Conservation (phyloP, 2,113 vertebrate species). For the Anarhynchus alexandrinus region DNA sequence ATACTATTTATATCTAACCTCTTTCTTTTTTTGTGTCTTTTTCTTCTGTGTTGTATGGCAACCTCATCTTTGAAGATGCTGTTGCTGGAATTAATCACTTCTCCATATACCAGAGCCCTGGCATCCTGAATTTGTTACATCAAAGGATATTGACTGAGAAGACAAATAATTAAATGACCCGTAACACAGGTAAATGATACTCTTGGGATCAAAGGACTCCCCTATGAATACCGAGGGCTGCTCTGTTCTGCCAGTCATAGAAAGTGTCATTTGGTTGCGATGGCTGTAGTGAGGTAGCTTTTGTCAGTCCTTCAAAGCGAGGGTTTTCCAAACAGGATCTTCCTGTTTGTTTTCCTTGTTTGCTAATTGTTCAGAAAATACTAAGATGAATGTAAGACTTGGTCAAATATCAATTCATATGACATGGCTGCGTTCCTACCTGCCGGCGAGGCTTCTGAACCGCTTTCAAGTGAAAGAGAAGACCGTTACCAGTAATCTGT, state of each 20-base stretch:
- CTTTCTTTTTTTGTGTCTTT: background rate
- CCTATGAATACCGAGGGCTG: background rate
- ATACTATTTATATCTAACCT: background rate
- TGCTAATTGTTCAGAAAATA: background rate
- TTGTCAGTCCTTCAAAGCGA: slow-evolving; percentile 43
- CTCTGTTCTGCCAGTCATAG: background rate
- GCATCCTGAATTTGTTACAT: slow-evolving; percentile 45
- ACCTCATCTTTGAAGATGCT: background rate
- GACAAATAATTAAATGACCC: slow-evolving; percentile 58
- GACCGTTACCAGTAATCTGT: background rate
- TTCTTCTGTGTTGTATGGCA: background rate
- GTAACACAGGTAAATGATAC: slow-evolving; percentile 38
- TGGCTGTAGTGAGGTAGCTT: background rate
- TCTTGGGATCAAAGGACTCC: slow-evolving; percentile 48
- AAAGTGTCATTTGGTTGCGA: background rate
- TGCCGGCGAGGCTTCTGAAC: background rate
- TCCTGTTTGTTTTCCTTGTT: slow-evolving; percentile 54
- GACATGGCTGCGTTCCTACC: background rate
- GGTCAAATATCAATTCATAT: background rate
- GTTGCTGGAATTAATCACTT: slow-evolving; percentile 18
- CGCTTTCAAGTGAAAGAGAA: background rate
- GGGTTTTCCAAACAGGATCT: slow-evolving; percentile 36
- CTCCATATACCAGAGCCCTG: background rate
- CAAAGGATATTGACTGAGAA: slow-evolving; percentile 44
- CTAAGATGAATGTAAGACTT: background rate